Conservation (phyloP, 2,797 vertebrate species). For the Eulemur albifrons region DNA sequence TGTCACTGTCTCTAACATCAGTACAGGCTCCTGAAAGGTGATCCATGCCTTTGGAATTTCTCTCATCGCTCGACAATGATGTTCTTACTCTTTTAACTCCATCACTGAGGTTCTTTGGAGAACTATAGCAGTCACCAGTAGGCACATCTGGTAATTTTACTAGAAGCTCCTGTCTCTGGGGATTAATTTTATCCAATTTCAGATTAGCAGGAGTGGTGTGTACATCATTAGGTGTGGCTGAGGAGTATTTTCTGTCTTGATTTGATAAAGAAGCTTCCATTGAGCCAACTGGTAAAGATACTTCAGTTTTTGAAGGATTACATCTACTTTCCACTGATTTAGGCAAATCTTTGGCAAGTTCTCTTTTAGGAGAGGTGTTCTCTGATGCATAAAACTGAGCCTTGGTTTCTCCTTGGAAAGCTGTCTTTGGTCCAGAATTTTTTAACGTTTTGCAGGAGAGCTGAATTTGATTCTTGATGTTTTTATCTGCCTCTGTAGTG, state of each 20-base stretch:
- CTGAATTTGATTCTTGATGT: not conserved
- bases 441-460: not conserved
- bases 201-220: not conserved
- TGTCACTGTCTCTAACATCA: not conserved
- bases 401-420: not conserved
- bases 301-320: not conserved
- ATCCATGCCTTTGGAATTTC: not conserved
- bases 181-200: not conserved
- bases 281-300: not conserved
- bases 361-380: not conserved
- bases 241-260: not conserved
- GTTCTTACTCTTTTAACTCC: conserved; percentile 7
- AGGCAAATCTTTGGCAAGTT: not conserved
- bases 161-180: not conserved
- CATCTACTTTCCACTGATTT: not conserved
- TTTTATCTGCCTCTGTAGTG: not conserved
- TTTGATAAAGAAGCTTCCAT: not conserved
- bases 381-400: not conserved
- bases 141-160: not conserved
- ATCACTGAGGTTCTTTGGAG: not conserved
- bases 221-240: not conserved
- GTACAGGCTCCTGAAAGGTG: not conserved
- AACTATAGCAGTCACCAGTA: not conserved
- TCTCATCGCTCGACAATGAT: not conserved
- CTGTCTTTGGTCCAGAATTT: not conserved